Base-by-base conservation (phyloP, 2,888 invertebrate species). In the Phyto melanocephala region DNA sequence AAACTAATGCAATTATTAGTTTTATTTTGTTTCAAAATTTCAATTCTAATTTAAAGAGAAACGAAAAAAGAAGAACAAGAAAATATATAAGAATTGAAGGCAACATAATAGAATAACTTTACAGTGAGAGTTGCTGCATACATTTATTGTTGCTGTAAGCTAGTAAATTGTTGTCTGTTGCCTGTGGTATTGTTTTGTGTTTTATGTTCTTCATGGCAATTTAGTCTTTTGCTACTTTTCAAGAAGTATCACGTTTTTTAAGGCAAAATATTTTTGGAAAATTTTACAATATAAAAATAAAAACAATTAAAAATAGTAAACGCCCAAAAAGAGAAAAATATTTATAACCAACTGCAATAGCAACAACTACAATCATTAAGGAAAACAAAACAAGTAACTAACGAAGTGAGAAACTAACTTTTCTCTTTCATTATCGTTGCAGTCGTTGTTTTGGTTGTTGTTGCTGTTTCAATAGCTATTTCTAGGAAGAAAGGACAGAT, bases 1-100 rank as follows among this genome's bases (percentile, higher is more conserved):
- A 28, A 75, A 56, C 52, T 70, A 77, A 70, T 74, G 81, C 70
- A 81, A 81, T 81, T 81, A 81, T 74, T 50, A 47, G 33, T 76
- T 5, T 28, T 28, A 28, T 56, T 65, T 65, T 33, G 20, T 68
- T 74, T 68, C 13, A 47, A 28, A 72, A 68, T 77, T 81, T 75
- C 47, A 50, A 24, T 67, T 81, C 7, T 17, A 45, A 70, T 62
- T 75, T 54, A 28, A 22, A 68, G 68, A 52, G 6, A 40, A 50
- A 33, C 22, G n/a, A 22, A 40, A 13, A 60, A 28, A 72, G 50
- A 24, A 11, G 3, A 5, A 5, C 28, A 28, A 28, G n/a, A n/a
- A n/a, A 8, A 50, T 33, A 52, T 13, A 52, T 13, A 52, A n/a
- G 15, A 33, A 15, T 7, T 13, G 22, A 63, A 56, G 35, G 22